A percentile compares a stretch with the other conserved stretches of the same genome.
phyloP scores from a whole-genome alignment of 2,113 vertebrate genomes.

The Australoheros scitulus region DNA sequence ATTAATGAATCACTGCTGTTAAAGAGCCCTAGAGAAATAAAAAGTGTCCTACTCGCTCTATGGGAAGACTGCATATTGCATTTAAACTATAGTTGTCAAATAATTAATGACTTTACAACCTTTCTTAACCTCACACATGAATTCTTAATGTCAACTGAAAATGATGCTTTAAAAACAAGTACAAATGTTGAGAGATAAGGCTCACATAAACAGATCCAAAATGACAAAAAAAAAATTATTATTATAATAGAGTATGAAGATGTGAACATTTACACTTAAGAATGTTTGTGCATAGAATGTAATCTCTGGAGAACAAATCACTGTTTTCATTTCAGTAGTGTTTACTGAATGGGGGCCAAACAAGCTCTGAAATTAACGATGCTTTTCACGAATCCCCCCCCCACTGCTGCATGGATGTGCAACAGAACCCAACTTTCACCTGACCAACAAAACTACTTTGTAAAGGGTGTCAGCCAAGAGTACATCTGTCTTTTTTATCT shows the following conservation, averaged over 20 bases:
- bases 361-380: no score
- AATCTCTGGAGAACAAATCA: background rate
- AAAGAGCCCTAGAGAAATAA: background rate
- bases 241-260: no score
- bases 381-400: no score
- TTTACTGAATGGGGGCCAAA: no score
- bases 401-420: no score
- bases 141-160: background rate
- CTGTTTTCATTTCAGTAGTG: no score
- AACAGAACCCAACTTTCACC: background rate
- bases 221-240: background rate
- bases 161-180: background rate
- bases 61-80: background rate
- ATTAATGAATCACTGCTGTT: background rate
- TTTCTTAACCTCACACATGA: background rate
- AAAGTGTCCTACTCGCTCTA: background rate
- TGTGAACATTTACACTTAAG: background rate
- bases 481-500: background rate
- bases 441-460: background rate
- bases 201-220: background rate
- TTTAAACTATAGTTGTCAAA: background rate
- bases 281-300: background rate
- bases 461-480: background rate
- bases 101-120: background rate
- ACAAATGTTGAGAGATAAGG: background rate